Percentiles rank a stretch among this genome's conserved stretches.
Evolutionary conservation across 2,888 invertebrate genomes (phyloP).

Genomic region (Tetragonula carbonaria): DNA sequence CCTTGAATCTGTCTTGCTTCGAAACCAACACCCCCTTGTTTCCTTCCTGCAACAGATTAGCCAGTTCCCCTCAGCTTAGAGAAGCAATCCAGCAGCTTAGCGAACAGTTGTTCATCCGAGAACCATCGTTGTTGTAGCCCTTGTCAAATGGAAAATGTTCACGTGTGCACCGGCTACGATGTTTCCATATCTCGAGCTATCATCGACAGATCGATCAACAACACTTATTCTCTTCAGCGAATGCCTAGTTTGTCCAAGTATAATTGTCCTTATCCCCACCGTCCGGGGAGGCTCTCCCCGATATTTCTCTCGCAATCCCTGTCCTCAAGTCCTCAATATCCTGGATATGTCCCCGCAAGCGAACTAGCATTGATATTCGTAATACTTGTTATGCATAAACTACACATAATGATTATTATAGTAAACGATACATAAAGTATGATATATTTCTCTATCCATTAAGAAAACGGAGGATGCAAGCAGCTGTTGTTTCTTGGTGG

Average conservation of each 20-base stretch:
- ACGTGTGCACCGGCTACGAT: conserved; percentile 9
- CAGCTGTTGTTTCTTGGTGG: conserved; percentile 81
- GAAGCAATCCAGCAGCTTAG: neutral
- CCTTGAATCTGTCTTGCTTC: conserved; percentile 58
- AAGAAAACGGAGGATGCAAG: conserved; percentile 79
- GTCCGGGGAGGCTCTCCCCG: neutral
- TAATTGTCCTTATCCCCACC: conserved; percentile 5
- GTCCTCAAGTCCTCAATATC: conserved; percentile 8
- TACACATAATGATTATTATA: conserved; percentile 84
- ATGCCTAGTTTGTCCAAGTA: conserved; percentile 3
- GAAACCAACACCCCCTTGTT: conserved; percentile 19
- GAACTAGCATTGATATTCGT: conserved; percentile 83
- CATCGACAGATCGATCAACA: conserved; percentile 3
- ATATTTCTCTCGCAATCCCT: conserved; percentile 17
- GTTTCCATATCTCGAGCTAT: conserved; percentile 19
- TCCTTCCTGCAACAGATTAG: conserved; percentile 45
- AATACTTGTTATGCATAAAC: conserved; percentile 82
- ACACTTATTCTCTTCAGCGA: neutral
- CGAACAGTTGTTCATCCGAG: neutral
- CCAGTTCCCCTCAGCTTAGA: conserved; percentile 7
- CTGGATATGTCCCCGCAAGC: conserved; percentile 68
- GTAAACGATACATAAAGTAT: conserved; percentile 84
- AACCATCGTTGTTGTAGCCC: neutral
- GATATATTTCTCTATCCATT: conserved; percentile 84
- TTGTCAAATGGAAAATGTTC: neutral